phyloP scores from a whole-genome alignment of 2,888 invertebrate species.

The Syrphus vitripennis region DNA sequence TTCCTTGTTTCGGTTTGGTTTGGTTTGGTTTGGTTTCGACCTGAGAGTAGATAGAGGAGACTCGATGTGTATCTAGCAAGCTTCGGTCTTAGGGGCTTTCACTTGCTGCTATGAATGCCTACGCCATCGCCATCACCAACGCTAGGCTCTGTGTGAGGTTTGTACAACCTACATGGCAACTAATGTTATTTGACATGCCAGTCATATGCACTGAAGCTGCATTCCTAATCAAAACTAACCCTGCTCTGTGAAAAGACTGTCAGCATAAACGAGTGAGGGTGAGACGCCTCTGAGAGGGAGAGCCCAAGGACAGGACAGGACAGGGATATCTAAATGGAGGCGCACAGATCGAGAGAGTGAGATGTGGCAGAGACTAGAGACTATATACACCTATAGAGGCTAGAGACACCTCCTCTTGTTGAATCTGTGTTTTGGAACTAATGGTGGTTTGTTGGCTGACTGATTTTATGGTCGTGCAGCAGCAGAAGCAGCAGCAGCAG shows the following conservation, averaged over 20 bases:
- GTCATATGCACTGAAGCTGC: conserved; percentile 67
- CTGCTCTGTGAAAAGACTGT: conserved; percentile 33
- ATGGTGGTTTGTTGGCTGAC: conserved; percentile 67
- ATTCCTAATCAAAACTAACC: conserved; percentile 67
- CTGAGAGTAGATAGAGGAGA: no score
- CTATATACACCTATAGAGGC: background rate
- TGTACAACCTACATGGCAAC: conserved; percentile 59
- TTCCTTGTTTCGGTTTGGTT: conserved; percentile 10
- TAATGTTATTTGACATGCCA: conserved; percentile 70
- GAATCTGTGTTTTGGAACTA: conserved; percentile 65
- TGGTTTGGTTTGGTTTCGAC: background rate
- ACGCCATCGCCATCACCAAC: background rate
- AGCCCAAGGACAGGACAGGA: conserved; percentile 25
- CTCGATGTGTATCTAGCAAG: background rate
- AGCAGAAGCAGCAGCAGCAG: background rate
- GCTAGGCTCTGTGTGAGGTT: conserved; percentile 36
- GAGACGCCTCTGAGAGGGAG: background rate
- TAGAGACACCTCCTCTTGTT: conserved; percentile 54
- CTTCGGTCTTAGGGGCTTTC: background rate
- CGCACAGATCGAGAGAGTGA: background rate
- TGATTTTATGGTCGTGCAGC: conserved; percentile 64
- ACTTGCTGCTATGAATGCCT: conserved; percentile 26
- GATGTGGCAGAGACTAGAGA: background rate
- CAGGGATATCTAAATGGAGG: conserved; percentile 5
- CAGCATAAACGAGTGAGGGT: background rate